Percentiles rank a stretch among this genome's conserved stretches.
phyloP scores from a whole-genome alignment of 2,888 invertebrate genomes.

The Laothoe populi region DNA sequence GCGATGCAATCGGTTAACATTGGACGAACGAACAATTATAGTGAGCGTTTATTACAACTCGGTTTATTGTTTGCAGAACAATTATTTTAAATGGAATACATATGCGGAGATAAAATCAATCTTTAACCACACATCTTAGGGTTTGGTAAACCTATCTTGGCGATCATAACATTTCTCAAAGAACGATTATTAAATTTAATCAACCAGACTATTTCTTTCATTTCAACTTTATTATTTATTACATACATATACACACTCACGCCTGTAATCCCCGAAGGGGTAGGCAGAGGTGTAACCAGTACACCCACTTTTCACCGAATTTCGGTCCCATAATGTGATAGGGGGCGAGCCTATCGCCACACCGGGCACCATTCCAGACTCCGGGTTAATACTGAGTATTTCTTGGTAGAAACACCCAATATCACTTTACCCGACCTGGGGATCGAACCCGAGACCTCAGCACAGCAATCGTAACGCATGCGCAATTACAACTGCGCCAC shows the following conservation, averaged over 20 bases:
- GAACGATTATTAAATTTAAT: not conserved
- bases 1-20: conserved; percentile 58
- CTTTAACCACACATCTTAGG: not conserved
- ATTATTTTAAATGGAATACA: conserved; percentile 12
- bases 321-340: too few relatives aligned
- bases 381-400: too few relatives aligned
- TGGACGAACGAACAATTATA: conserved; percentile 2
- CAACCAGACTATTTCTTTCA: not conserved
- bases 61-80: conserved; percentile 19
- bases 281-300: too few relatives aligned
- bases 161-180: not conserved
- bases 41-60: conserved; percentile 17
- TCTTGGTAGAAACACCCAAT: too few relatives aligned
- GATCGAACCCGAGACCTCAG: too few relatives aligned
- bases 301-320: too few relatives aligned
- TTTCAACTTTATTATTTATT: not conserved
- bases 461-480: too few relatives aligned
- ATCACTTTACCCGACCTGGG: too few relatives aligned
- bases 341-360: too few relatives aligned
- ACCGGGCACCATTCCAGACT: too few relatives aligned
- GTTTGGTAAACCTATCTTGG: not conserved
- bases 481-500: too few relatives aligned
- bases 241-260: too few relatives aligned
- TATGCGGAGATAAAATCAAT: conserved; percentile 10
- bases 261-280: not conserved